phyloP scores from a whole-genome alignment of 2,888 invertebrate genomes.

The Orchestes rusci region DNA sequence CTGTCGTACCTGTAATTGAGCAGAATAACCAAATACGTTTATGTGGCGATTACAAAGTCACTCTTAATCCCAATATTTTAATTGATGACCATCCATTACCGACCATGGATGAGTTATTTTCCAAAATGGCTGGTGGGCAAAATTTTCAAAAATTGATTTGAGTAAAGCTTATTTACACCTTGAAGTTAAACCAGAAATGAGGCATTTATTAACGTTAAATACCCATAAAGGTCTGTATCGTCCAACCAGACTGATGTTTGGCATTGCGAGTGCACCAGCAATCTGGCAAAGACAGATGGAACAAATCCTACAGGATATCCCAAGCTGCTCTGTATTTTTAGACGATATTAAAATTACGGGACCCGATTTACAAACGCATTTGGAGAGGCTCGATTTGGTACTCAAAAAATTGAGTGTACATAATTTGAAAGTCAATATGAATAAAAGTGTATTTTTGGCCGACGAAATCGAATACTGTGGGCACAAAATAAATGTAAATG shows the following conservation, averaged over 20 bases:
- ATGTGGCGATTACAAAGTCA: conserved; percentile 20
- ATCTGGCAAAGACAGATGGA: conserved; percentile 30
- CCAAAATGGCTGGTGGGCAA: conserved; percentile 28
- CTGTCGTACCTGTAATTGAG: conserved; percentile 22
- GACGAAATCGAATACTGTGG: conserved; percentile 34
- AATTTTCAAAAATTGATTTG: conserved; percentile 32
- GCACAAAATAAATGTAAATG: conserved; percentile 12
- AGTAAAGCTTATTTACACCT: conserved; percentile 37
- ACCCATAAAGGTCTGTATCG: conserved; percentile 36
- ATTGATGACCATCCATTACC: conserved; percentile 18
- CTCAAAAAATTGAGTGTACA: not conserved
- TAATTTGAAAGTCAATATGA: not conserved
- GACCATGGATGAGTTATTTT: conserved; percentile 22
- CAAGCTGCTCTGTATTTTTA: too few relatives aligned
- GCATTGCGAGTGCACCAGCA: conserved; percentile 30
- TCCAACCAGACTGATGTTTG: conserved; percentile 34
- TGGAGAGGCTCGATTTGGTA: conserved; percentile 1
- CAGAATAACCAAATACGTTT: conserved; percentile 18
- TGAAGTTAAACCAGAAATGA: conserved; percentile 28
- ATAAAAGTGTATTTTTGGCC: conserved; percentile 29
- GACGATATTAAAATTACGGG: conserved; percentile 14
- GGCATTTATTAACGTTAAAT: conserved; percentile 34
- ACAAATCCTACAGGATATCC: too few relatives aligned
- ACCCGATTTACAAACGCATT: conserved; percentile 4
- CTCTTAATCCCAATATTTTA: conserved; percentile 11